phyloP scores from a whole-genome alignment of 2,113 vertebrate genomes.

The Tretioscincus oriximinensis region DNA sequence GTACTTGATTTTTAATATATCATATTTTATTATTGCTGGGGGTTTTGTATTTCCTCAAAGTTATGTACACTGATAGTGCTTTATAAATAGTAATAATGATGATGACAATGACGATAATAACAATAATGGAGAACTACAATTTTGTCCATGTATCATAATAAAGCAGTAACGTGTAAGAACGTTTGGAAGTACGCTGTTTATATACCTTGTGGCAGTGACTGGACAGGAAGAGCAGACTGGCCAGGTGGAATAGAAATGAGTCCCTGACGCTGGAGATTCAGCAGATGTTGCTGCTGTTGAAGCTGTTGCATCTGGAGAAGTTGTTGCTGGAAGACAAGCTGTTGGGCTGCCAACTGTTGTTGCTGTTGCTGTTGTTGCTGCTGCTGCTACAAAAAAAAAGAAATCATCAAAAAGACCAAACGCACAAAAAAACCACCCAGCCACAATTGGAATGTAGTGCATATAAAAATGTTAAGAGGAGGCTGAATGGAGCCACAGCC shows the following conservation, averaged over 20 bases:
- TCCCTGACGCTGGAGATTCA: constrained; percentile 98
- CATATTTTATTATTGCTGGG: no score
- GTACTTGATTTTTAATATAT: no score
- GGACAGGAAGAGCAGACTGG: constrained; percentile 94
- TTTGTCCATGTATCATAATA: no score
- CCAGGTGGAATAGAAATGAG: constrained; percentile 96
- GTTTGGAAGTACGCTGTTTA: background rate
- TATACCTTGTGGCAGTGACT: constrained; percentile 93
- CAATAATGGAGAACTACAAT: no score
- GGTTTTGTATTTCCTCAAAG: no score
- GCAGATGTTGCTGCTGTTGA: constrained; percentile 98
- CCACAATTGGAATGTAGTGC: no score
- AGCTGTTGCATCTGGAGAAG: constrained; percentile 99
- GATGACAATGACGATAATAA: no score
- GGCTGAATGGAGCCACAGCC: no score
- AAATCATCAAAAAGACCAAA: constrained; percentile 39
- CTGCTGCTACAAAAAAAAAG: constrained; percentile 77
- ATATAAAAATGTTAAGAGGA: no score
- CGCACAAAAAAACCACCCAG: constrained; percentile 21
- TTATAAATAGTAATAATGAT: no score
- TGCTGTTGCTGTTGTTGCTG: constrained; percentile 90
- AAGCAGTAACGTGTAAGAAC: background rate
- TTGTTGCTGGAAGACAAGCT: constrained; percentile 99
- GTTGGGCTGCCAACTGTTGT: constrained; percentile 98
- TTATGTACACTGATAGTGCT: no score